Conservation (phyloP, 2,888 invertebrate species). For the Lottia gigantea region DNA sequence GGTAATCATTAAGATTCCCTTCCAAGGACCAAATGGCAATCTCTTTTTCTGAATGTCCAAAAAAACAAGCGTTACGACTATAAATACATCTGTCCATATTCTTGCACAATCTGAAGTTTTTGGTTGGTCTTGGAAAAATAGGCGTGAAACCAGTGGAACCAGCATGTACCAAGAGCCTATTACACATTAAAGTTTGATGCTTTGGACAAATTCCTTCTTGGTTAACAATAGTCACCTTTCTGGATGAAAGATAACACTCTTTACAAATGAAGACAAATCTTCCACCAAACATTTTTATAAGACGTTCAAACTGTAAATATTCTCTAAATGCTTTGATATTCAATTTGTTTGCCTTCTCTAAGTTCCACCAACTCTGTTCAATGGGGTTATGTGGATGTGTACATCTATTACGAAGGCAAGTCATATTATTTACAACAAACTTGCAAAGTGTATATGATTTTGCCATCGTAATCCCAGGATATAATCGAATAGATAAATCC, state of each 20-base stretch:
- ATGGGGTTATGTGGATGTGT: constrained; percentile 53
- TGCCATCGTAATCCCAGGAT: no score
- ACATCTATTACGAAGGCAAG: constrained; percentile 27
- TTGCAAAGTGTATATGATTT: no score
- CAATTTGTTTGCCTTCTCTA: constrained; percentile 52
- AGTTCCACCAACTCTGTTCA: constrained; percentile 50
- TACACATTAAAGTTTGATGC: constrained; percentile 52
- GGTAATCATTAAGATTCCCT: no score
- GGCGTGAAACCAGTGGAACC: constrained; percentile 45
- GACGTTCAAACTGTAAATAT: constrained; percentile 26
- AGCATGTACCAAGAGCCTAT: constrained; percentile 53
- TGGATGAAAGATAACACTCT: constrained; percentile 52
- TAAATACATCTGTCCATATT: constrained; percentile 48
- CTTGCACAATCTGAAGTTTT: constrained; percentile 54
- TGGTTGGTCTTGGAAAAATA: constrained; percentile 27
- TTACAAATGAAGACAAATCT: constrained; percentile 57
- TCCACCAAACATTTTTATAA: constrained; percentile 52
- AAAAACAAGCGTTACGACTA: constrained; percentile 51
- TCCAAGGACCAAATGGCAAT: constrained; percentile 52
- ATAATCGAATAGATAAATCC: not conserved
- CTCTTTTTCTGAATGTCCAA: constrained; percentile 63
- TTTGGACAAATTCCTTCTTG: constrained; percentile 29
- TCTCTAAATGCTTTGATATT: constrained; percentile 46
- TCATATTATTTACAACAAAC: no score
- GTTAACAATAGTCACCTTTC: constrained; percentile 37